phyloP scores from a whole-genome alignment of 2,113 vertebrate genomes.

The Gobius niger region DNA sequence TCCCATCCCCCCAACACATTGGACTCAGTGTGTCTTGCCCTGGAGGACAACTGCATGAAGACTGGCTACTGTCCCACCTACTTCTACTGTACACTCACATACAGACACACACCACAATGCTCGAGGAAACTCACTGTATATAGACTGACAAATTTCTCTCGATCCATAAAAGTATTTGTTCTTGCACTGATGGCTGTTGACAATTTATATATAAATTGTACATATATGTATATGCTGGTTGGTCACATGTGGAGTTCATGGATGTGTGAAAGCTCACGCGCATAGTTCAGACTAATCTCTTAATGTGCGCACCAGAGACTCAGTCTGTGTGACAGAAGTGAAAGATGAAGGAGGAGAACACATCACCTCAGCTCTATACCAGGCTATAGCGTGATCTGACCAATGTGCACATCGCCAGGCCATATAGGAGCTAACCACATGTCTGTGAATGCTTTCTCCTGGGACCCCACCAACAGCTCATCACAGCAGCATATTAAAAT shows the following conservation, averaged over 20 bases:
- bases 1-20: conserved; percentile 42
- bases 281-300: conserved; percentile 20
- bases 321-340: not conserved
- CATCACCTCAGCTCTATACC: not conserved
- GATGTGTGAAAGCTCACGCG: conserved; percentile 37
- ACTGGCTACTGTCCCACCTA: conserved; percentile 52
- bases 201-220: no score
- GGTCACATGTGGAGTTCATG: conserved; percentile 50
- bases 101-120: not conserved
- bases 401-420: conserved; percentile 21
- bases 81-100: conserved; percentile 19
- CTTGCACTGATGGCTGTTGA: not conserved
- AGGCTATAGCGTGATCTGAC: conserved; percentile 8
- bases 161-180: no score
- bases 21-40: conserved; percentile 50
- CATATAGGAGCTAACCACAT: conserved; percentile 27
- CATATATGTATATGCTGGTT: conserved; percentile 32
- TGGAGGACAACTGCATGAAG: conserved; percentile 50
- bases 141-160: no score
- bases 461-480: conserved; percentile 51
- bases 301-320: conserved; percentile 13
- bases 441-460: conserved; percentile 22
- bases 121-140: not conserved
- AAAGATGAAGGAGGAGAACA: not conserved
- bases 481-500: conserved; percentile 69